These are phyloP conservation scores for Portevinia maculata DNA, from an alignment of 2,888 invertebrate species.

Conservation along the genomic window DNA sequence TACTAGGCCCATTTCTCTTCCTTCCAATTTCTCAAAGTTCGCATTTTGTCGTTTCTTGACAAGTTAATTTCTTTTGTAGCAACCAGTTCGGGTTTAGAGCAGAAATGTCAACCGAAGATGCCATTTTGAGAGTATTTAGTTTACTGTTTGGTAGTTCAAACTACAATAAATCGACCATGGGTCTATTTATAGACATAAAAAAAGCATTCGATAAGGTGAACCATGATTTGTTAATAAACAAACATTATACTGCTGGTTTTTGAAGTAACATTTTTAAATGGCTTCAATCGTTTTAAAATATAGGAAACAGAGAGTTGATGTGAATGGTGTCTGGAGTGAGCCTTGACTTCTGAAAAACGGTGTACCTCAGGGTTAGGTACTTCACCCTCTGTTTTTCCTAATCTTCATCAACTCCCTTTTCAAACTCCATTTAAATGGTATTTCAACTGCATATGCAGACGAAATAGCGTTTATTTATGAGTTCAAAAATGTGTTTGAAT, in stretches of 20 bases:
- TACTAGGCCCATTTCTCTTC: no score
- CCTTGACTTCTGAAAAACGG: neutral
- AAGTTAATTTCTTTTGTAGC: neutral
- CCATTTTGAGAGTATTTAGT: conserved; percentile 23
- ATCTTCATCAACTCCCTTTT: conserved; percentile 20
- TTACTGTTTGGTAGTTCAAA: conserved; percentile 4
- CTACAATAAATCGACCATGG: neutral
- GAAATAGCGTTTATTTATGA: conserved; percentile 20
- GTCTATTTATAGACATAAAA: conserved; percentile 30
- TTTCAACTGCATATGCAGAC: conserved; percentile 11
- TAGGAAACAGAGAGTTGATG: neutral
- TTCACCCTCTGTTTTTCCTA: conserved; percentile 22
- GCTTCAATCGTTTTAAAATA: neutral
- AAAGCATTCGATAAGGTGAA: conserved; percentile 23
- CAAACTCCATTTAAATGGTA: neutral
- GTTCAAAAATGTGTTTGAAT: conserved; percentile 1
- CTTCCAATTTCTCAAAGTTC: conserved; percentile 4
- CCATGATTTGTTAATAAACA: conserved; percentile 9
- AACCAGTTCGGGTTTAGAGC: conserved; percentile 23
- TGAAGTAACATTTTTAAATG: conserved; percentile 3
- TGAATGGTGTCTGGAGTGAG: neutral
- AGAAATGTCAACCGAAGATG: conserved; percentile 21
- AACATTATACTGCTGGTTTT: conserved; percentile 11
- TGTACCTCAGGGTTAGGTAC: conserved; percentile 24
- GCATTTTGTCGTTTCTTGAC: neutral